Percentiles rank a stretch among this genome's conserved stretches.
Conservation (phyloP, 2,797 vertebrate species). For the Anguilla obscura region DNA sequence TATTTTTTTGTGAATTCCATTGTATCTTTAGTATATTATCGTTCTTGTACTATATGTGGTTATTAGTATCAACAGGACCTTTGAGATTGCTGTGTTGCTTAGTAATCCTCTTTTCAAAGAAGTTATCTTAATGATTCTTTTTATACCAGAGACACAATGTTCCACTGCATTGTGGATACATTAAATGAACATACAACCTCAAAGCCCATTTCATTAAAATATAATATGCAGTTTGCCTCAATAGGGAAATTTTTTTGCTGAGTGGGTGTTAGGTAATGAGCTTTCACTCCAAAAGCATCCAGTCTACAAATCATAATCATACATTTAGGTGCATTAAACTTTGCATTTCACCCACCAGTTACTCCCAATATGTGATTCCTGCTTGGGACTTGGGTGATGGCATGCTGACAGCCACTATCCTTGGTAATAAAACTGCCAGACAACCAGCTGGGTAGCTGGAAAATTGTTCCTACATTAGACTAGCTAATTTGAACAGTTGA, state of each 20-base stretch:
- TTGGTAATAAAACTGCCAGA: constrained; percentile 57
- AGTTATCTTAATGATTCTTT: neutral
- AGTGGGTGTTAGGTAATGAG: constrained; percentile 55
- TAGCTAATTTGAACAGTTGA: too few species aligned
- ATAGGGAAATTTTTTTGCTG: constrained; percentile 42
- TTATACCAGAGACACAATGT: constrained; percentile 26
- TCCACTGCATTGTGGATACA: constrained; percentile 24
- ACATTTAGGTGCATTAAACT: constrained; percentile 56
- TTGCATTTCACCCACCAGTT: constrained; percentile 56
- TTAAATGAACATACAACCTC: constrained; percentile 30
- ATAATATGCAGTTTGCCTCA: constrained; percentile 47
- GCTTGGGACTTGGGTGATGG: constrained; percentile 54
- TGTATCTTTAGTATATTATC: neutral
- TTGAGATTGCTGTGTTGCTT: neutral
- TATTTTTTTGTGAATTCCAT: neutral
- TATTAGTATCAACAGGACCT: neutral
- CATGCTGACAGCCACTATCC: constrained; percentile 40
- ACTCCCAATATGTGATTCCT: constrained; percentile 50
- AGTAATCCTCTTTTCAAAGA: neutral
- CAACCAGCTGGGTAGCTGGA: constrained; percentile 52
- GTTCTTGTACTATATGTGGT: neutral
- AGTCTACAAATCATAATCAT: constrained; percentile 55
- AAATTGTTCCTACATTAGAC: too few species aligned
- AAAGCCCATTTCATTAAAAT: constrained; percentile 27
- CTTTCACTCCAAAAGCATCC: constrained; percentile 55